These are phyloP conservation scores for Trachelus iudaicus DNA, from an alignment of 2,888 invertebrate species.

Conservation along the genomic window DNA sequence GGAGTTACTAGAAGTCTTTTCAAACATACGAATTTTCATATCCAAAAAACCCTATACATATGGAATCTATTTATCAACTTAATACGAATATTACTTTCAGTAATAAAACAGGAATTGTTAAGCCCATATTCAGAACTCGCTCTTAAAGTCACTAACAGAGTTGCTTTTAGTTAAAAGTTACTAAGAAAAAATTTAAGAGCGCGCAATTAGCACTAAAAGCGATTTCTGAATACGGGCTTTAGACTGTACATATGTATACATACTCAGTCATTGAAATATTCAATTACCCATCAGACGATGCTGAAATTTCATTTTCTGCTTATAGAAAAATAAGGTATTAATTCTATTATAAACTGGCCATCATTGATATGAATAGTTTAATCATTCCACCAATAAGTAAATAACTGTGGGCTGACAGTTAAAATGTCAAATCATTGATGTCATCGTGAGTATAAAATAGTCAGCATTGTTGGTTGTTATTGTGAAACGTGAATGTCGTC, in stretches of 20 bases:
- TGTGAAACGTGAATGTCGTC: not conserved
- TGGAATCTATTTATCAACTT: not conserved
- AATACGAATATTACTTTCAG: constrained; percentile 2
- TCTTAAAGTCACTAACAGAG: too few relatives aligned
- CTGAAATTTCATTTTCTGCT: not conserved
- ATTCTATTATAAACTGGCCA: not conserved
- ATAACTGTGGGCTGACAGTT: not conserved
- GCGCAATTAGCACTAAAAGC: too few relatives aligned
- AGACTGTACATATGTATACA: not conserved
- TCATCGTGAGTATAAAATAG: not conserved
- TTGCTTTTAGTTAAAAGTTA: not conserved
- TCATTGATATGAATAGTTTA: not conserved
- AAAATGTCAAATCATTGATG: not conserved
- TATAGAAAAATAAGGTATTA: not conserved
- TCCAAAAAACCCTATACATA: not conserved
- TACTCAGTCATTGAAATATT: not conserved
- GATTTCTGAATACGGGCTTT: too few relatives aligned
- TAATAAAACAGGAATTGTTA: not conserved
- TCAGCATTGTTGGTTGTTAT: not conserved
- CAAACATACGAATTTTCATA: constrained; percentile 4
- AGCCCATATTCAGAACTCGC: too few relatives aligned
- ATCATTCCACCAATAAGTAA: not conserved
- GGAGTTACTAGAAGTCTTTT: not conserved
- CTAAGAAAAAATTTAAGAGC: too few relatives aligned
- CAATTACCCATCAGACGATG: not conserved